Evolutionary conservation across 2,888 invertebrate genomes (phyloP), one percentile per base, ranked within the genome.

Genomic region (Lasius platythorax): DNA sequence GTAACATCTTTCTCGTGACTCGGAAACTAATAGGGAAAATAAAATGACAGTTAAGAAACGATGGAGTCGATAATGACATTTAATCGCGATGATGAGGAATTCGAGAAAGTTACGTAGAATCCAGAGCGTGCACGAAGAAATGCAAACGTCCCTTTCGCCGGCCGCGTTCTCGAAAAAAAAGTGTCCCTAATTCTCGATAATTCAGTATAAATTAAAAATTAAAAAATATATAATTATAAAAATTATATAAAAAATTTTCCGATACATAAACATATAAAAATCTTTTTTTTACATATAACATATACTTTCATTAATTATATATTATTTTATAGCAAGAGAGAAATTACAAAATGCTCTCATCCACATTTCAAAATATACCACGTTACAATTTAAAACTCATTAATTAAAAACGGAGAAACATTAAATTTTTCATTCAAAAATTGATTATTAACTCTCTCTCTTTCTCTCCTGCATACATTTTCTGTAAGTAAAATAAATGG

Each of bases 61-160:
- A 63, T 3, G 33, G 43, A 43, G 43, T 28, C 15, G 43, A 37
- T 37, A 37, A 37, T 37, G 37, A 1, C 63, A n/a, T 28, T 58
- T 37, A 58, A 63, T 37, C 11, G 37, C 37, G 18, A 43, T 63
- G 15, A 15, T n/a, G 15, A 23, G 43, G 43, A 75, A 75, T 46
- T 43, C 33, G 63, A 33, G 75, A 76, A 76, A 76, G 75, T 64
- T 50, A 64, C 18, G 64, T 33, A 50, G 40, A 28, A 58, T 58
- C 28, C 6, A 9, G 33, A 46, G 5, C 74, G 33, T 46, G 23
- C 75, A 46, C 37, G 50, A 64, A 76, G 23, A 76, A 64, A 76
- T 50, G 50, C 50, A 63, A 76, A 76, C 18, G 50, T 75, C 46
- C 64, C 75, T 76, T 64, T 76, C 75, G 75, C 64, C 63, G 23